phyloP scores from a whole-genome alignment of 2,113 vertebrate species.

The Aix galericulata region DNA sequence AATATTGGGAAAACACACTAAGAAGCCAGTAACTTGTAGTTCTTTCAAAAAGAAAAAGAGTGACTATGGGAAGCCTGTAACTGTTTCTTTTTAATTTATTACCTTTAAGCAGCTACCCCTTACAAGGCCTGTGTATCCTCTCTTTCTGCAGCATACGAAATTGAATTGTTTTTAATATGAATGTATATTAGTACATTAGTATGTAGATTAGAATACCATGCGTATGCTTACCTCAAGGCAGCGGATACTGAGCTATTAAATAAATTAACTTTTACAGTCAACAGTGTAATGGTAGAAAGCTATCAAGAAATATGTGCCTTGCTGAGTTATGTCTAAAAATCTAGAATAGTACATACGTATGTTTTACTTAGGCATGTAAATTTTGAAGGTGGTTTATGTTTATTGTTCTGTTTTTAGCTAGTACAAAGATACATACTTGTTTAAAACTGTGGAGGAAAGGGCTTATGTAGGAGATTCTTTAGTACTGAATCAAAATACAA shows the following conservation, averaged over 20 bases:
- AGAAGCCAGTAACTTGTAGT: background rate
- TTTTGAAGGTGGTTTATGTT: background rate
- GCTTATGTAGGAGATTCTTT: conserved; percentile 8
- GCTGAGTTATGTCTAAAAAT: background rate
- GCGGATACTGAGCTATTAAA: background rate
- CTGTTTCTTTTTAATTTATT: background rate
- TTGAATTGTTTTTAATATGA: background rate
- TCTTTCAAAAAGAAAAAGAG: background rate
- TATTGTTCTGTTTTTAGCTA: background rate
- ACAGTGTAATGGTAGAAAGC: background rate
- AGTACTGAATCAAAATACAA: background rate
- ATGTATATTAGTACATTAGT: background rate
- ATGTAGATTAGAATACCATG: background rate
- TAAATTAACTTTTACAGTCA: background rate
- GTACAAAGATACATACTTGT: background rate
- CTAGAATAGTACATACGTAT: background rate
- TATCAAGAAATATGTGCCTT: background rate
- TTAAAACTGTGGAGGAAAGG: background rate
- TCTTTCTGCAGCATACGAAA: background rate
- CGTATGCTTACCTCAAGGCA: background rate
- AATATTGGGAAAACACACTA: background rate
- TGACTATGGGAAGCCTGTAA: background rate
- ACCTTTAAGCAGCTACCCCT: background rate
- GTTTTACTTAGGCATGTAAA: background rate
- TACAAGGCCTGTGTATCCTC: background rate